phyloP scores from a whole-genome alignment of 2,888 invertebrate genomes.

The Mystacides longicornis region DNA sequence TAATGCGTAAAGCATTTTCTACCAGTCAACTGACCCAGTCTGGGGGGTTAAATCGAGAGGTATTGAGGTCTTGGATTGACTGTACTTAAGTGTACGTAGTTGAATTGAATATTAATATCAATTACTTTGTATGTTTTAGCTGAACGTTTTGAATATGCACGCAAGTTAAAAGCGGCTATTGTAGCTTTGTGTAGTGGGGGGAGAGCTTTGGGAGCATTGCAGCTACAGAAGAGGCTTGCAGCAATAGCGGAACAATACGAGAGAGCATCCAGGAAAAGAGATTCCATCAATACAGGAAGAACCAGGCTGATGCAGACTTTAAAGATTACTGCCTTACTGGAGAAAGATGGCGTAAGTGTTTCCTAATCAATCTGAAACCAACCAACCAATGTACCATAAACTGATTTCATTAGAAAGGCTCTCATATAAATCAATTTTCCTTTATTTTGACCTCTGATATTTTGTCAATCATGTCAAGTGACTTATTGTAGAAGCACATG shows the following conservation, averaged over 20 bases:
- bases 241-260: conserved; percentile 91
- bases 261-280: conserved; percentile 79
- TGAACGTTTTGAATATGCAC: conserved; percentile 90
- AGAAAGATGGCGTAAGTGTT: conserved; percentile 62
- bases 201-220: conserved; percentile 82
- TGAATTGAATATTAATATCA: too few relatives aligned
- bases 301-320: conserved; percentile 67
- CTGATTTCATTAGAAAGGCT: neutral
- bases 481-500: neutral
- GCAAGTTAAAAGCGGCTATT: conserved; percentile 81
- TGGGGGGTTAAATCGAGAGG: too few relatives aligned
- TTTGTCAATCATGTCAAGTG: too few relatives aligned
- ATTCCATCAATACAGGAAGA: conserved; percentile 80
- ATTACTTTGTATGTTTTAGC: conserved; percentile 43
- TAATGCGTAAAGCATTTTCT: too few relatives aligned
- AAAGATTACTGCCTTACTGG: conserved; percentile 69
- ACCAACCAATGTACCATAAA: neutral
- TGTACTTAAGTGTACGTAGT: too few relatives aligned
- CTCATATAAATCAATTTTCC: neutral
- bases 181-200: conserved; percentile 77
- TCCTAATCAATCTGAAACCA: neutral
- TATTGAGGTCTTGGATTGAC: too few relatives aligned
- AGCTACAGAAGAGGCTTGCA: conserved; percentile 86
- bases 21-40: too few relatives aligned
- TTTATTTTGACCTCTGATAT: neutral